Evolutionary conservation across 2,113 vertebrate genomes (phyloP).

Genomic region (Bagarius yarrelli): DNA sequence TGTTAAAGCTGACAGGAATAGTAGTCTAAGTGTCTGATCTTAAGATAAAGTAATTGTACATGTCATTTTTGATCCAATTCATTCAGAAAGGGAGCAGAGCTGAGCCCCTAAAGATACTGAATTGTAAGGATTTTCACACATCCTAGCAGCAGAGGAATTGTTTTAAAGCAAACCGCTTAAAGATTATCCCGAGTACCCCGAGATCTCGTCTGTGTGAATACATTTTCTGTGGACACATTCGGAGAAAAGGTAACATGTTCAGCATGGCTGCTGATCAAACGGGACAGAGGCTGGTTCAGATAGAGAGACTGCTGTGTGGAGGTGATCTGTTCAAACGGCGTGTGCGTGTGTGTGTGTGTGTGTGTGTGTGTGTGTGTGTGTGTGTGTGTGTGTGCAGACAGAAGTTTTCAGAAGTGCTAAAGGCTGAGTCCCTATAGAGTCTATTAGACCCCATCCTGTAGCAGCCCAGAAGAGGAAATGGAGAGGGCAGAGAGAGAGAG

Average conservation of each 20-base stretch:
- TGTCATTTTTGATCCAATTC: constrained; percentile 4
- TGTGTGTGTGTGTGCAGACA: constrained; percentile 52
- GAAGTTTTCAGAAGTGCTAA: constrained; percentile 69
- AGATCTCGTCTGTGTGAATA: constrained; percentile 51
- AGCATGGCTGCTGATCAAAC: constrained; percentile 67
- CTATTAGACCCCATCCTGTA: constrained; percentile 67
- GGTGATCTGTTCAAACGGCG: constrained; percentile 49
- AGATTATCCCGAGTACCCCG: constrained; percentile 42
- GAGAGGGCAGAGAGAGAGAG: constrained; percentile 33
- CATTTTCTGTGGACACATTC: constrained; percentile 50
- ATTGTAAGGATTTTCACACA: constrained; percentile 41
- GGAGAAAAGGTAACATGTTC: constrained; percentile 63
- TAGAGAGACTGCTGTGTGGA: constrained; percentile 53
- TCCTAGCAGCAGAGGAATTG: constrained; percentile 14
- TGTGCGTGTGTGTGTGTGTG: constrained; percentile 29
- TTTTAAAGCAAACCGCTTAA: constrained; percentile 22
- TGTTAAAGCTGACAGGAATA: constrained; percentile 55
- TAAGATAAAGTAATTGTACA: neutral
- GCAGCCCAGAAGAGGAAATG: constrained; percentile 49
- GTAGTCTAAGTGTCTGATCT: constrained; percentile 5
- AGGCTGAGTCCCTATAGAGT: constrained; percentile 71
- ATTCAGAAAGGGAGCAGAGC: constrained; percentile 5
- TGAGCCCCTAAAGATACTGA: constrained; percentile 20
- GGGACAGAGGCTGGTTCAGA: constrained; percentile 48
- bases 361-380: constrained; percentile 48